Evolutionary conservation across 2,797 vertebrate species (phyloP).

Genomic region (Sandelia bainsii): DNA sequence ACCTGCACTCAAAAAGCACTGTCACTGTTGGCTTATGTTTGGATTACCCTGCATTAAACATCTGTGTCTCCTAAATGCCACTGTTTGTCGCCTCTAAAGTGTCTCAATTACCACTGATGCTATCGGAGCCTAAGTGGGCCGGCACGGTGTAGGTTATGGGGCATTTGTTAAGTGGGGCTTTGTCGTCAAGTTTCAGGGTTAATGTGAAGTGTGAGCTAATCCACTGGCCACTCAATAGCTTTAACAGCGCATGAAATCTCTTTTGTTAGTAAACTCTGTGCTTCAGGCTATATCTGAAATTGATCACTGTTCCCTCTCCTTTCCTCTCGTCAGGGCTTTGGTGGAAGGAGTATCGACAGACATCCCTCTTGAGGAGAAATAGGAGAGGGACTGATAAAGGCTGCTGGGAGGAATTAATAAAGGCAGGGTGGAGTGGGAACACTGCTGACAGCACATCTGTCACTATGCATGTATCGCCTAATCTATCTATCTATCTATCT

Average conservation of each 20-base stretch:
- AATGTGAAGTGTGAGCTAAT: slow-evolving; percentile 82
- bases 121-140: slow-evolving; percentile 71
- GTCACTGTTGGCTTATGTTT: slow-evolving; percentile 36
- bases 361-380: slow-evolving; percentile 56
- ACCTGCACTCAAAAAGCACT: slow-evolving; percentile 2
- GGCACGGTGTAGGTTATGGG: slow-evolving; percentile 51
- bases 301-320: slow-evolving; percentile 73
- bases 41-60: slow-evolving; percentile 50
- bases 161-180: slow-evolving; percentile 76
- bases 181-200: slow-evolving; percentile 75
- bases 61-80: slow-evolving; percentile 60
- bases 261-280: slow-evolving; percentile 82
- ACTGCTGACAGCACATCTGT: background rate
- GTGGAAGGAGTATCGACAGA: slow-evolving; percentile 74
- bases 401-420: slow-evolving; percentile 42
- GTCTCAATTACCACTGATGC: slow-evolving; percentile 78
- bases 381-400: slow-evolving; percentile 42
- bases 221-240: slow-evolving; percentile 81
- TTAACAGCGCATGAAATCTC: slow-evolving; percentile 85
- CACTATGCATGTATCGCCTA: background rate
- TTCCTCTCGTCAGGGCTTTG: slow-evolving; percentile 63
- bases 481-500: slow-evolving; percentile 1
- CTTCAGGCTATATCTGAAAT: slow-evolving; percentile 81
- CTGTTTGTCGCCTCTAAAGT: slow-evolving; percentile 67
- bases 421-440: slow-evolving; percentile 27